phyloP scores from a whole-genome alignment of 2,113 vertebrate genomes.

The Semnornis frantzii region DNA sequence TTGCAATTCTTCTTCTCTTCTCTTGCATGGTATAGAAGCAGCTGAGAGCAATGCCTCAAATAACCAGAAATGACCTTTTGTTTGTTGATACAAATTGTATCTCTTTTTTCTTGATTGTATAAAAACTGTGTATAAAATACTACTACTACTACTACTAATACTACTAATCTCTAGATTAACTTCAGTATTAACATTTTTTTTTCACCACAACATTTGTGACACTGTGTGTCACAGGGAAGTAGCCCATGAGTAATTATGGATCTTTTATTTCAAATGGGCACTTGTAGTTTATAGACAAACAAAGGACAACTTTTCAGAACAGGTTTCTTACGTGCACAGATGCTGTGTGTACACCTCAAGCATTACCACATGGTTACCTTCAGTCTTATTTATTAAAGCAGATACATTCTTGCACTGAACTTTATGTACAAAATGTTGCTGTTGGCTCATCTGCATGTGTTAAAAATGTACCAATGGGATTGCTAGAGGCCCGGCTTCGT shows the following conservation, averaged over 20 bases:
- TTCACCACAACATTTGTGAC: conserved; percentile 94
- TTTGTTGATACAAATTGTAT: conserved; percentile 99
- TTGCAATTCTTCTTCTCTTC: conserved; percentile 67
- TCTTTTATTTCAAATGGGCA: conserved; percentile 79
- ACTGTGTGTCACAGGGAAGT: conserved; percentile 96
- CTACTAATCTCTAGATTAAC: conserved; percentile 83
- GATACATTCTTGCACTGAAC: conserved; percentile 68
- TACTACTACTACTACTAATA: conserved; percentile 28
- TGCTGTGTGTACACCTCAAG: conserved; percentile 78
- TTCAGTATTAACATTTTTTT: conserved; percentile 86
- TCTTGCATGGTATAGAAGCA: conserved; percentile 78
- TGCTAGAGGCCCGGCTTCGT: conserved; percentile 51
- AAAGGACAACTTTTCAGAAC: conserved; percentile 77
- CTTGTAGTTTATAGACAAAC: conserved; percentile 87
- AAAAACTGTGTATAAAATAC: conserved; percentile 84
- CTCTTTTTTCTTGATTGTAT: conserved; percentile 97
- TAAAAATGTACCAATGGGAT: conserved; percentile 55
- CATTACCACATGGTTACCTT: conserved; percentile 79
- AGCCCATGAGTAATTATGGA: conserved; percentile 84
- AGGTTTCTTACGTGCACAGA: conserved; percentile 79
- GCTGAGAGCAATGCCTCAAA: conserved; percentile 94
- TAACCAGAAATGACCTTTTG: conserved; percentile 98
- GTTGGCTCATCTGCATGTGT: conserved; percentile 71
- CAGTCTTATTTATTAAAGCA: conserved; percentile 75
- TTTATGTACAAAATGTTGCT: conserved; percentile 66